These are phyloP conservation scores for Chelon labrosus DNA, from an alignment of 2,797 vertebrate species.

Conservation along the genomic window DNA sequence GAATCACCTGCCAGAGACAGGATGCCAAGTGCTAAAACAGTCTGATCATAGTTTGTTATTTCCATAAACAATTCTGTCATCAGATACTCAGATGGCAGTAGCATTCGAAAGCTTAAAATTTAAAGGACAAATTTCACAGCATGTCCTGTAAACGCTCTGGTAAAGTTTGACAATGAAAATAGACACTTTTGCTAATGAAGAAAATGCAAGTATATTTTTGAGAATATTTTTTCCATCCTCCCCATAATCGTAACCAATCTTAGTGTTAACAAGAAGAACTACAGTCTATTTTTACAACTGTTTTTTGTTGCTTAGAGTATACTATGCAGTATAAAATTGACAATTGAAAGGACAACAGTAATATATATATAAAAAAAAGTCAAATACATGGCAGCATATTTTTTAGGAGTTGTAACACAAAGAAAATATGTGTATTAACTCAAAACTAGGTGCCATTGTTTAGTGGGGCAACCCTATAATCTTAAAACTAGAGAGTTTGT, in stretches of 20 bases:
- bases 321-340: constrained; percentile 40
- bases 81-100: constrained; percentile 36
- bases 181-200: constrained; percentile 14
- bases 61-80: constrained; percentile 18
- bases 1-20: background rate
- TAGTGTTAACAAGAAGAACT: constrained; percentile 24
- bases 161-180: constrained; percentile 15
- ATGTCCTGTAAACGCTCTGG: constrained; percentile 5
- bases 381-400: constrained; percentile 1
- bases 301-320: constrained; percentile 25
- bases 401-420: constrained; percentile 20
- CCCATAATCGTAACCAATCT: constrained; percentile 17
- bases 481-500: constrained; percentile 21
- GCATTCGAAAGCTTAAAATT: constrained; percentile 24
- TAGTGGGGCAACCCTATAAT: constrained; percentile 7
- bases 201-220: constrained; percentile 37
- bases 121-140: background rate
- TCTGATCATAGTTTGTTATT: constrained; percentile 11
- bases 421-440: constrained; percentile 20
- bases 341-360: constrained; percentile 11
- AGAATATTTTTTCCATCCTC: constrained; percentile 20
- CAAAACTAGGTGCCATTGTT: constrained; percentile 16
- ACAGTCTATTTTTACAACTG: constrained; percentile 30
- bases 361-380: background rate
- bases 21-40: background rate